phyloP scores from a whole-genome alignment of 2,888 invertebrate genomes.

The Drosophila putrida region DNA sequence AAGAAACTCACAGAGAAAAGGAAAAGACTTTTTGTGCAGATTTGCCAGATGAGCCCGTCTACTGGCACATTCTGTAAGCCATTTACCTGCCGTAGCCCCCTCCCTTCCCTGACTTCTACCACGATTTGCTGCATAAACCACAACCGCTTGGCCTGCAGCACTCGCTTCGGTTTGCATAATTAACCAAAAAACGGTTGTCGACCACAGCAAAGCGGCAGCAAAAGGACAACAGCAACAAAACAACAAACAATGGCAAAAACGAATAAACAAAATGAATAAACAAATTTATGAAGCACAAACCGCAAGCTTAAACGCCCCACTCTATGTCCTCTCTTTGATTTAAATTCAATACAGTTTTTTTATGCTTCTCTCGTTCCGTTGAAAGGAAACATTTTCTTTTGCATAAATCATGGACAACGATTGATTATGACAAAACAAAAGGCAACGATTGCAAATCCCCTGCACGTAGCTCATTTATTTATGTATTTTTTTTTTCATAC shows the following conservation, averaged over 20 bases:
- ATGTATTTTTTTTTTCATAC: conserved; percentile 58
- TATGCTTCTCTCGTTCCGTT: conserved; percentile 12
- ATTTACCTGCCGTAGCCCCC: conserved; percentile 41
- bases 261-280: conserved; percentile 54
- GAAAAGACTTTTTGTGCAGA: conserved; percentile 56
- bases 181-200: conserved; percentile 63
- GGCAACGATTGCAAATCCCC: conserved; percentile 44
- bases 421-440: conserved; percentile 59
- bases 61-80: conserved; percentile 36
- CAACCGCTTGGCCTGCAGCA: conserved; percentile 54
- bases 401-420: conserved; percentile 62
- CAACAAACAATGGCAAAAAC: conserved; percentile 36
- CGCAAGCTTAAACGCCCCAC: conserved; percentile 63
- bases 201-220: conserved; percentile 62
- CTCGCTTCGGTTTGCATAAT: conserved; percentile 68
- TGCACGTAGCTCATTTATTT: conserved; percentile 79
- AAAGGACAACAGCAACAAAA: conserved; percentile 51
- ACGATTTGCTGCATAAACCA: conserved; percentile 47
- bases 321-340: conserved; percentile 43
- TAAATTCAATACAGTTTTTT: conserved; percentile 51
- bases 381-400: conserved; percentile 41
- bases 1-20: conserved; percentile 45
- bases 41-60: conserved; percentile 44
- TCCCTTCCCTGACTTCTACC: conserved; percentile 23
- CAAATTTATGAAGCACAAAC: conserved; percentile 66